Base-by-base conservation (phyloP, 2,113 vertebrate species). In the Lepisosteus oculatus region DNA sequence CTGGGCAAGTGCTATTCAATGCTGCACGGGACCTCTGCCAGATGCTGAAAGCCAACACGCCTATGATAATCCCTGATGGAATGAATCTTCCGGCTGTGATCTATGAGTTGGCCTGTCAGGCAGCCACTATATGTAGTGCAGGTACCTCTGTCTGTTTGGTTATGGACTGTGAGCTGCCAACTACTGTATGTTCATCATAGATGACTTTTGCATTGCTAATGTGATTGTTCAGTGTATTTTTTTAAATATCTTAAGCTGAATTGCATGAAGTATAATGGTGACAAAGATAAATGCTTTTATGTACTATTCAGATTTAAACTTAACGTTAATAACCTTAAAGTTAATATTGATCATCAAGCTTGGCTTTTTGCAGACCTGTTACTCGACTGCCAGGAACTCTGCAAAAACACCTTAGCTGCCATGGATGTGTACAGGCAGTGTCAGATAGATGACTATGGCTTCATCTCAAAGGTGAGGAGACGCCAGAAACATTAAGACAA, bases 371-470 rank as follows among this genome's bases (percentile, higher is more conserved):
- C 86, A 99, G 97, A 96, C 89, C 79, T 96, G 17, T 80, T 98
- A 2, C 76, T 98, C 57, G 97, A 99, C 85, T 92, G 92, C 75
- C 74, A 96, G 81, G 97, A 99, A 64, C 88, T 99, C 8, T 96
- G 95, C 80, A 98, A 96, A 85, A 95, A 92, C n/a, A 95, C 95
- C 11, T 83, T 86, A 44, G 80, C 82, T 14, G 96, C 95, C 3
- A 86, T 94, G 84, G 96, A 98, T 51, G 93, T 96, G 62, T 95
- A 93, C 83, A 85, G 90, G 43, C 97, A 99, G 72, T 98, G 97
- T 87, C 95, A 98, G 75, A 92, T 98, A 80, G 97, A 97, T 72
- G 95, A 86, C 73, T 93, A 91, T 67, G 95, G 92, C 45, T 93
- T 96, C 61, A 86, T 93, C 57, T 73, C 88, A 57, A 95, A 97